Evolutionary conservation across 2,888 invertebrate species (phyloP), one percentile per base, ranked within the genome.

Genomic region (Philonicus albiceps): DNA sequence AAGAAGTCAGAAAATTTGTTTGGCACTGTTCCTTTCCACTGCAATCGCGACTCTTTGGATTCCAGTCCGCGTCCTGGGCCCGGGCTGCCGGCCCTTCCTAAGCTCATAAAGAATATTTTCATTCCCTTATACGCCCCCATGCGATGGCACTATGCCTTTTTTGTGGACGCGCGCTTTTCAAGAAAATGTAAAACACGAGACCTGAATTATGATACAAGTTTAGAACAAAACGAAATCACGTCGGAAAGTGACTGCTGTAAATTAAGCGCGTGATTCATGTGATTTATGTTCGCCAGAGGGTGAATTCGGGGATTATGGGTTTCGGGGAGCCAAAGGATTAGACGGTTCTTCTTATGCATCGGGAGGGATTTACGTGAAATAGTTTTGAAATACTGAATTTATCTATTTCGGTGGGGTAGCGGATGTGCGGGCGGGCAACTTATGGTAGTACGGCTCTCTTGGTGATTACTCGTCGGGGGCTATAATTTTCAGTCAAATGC

Each of bases 211-310:
- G 85, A 85, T 85, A 73, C 74, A 85, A 85, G 85, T 85, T 85
- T 72, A 73, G 30, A 73, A 85, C 85, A 85, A 85, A 85, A 85
- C 72, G 85, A 85, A 85, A 85, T 85, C 85, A 85, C 85, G 85
- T 85, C 72, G 72, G 73, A 73, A 85, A 85, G 72, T 43, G 74
- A 85, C 64, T 73, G 85, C 85, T 85, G 85, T 85, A 74, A 85
- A 85, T 73, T 73, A 73, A 72, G 85, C 85, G 72, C 85, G 85
- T 85, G 85, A 85, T 85, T 85, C 85, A 83, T 85, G 85, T 85
- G 85, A 85, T 83, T 83, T 83, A 83, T 83, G 83, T 37, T 72
- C 30, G n/a, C 72, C 72, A 64, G 72, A 83, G 83, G 55, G 83
- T 72, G 83, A 64, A 72, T 83, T 72, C 37, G 64, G 30, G 83